Base-by-base conservation (phyloP, 1,140 invertebrate genomes). In the Asobara japonica region DNA sequence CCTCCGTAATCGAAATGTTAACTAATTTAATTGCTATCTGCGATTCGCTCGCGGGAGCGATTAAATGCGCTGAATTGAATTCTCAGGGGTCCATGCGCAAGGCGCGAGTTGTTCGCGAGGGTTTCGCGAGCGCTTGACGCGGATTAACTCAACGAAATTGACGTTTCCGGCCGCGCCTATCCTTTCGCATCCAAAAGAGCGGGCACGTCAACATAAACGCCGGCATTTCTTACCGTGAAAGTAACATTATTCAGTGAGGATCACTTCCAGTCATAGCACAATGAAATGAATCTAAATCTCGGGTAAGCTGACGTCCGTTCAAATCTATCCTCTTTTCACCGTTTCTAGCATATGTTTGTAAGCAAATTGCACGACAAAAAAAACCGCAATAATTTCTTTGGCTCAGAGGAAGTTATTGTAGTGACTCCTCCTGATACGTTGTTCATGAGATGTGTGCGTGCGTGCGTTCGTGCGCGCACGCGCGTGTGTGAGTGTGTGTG, bases 121-220 rank as follows among this genome's bases (percentile, higher is more conserved):
- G 60, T 74, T 74, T 72, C 60, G 41, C 41, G 41, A 45, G 41
- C 5, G 56, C 62, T 69, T 61, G 71, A 75, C 66, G 72, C 69
- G 77, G 77, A 82, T 81, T 80, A 81, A 78, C 76, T 79, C 65
- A 60, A 71, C 74, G 75, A 80, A 81, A 82, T 78, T 79, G 79
- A 82, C 80, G 71, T 82, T 82, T 82, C 80, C 80, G 78, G 80
- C 80, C 79, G 79, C 80, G 75, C 79, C 80, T 81, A 79, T 80
- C 41, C 41, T 45, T 45, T 76, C 71, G 62, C 38, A 31, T 67
- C 67, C 69, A 71, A 62, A 48, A 56, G 70, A 64, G 13, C 62
- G 33, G 38, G 41, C 61, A 70, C 62, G 45, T 51, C 20, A 64
- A 38, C 41, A 65, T 72, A 67, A 67, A 30, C 29, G 45, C 36